Evolutionary conservation across 2,888 invertebrate genomes (phyloP).

Genomic region (Lomographa bimaculata): DNA sequence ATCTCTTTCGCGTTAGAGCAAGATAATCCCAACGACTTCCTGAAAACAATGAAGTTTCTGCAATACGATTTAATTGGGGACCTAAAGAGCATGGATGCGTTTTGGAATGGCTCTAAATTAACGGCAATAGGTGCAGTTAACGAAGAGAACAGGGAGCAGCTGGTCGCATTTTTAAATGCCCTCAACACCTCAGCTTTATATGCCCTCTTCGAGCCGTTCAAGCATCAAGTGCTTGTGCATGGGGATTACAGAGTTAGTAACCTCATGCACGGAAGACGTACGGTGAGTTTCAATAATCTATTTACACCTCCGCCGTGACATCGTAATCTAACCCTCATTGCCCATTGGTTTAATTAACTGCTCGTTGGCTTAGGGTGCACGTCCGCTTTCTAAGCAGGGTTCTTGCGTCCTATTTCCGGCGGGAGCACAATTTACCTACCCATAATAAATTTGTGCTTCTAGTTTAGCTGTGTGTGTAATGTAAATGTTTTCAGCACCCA

Average conservation of each 20-base stretch:
- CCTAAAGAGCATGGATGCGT: constrained; percentile 3
- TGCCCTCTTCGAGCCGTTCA: constrained; percentile 24
- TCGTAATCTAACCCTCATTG: no score
- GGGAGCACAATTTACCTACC: no score
- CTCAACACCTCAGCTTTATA: constrained; percentile 20
- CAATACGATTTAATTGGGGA: not conserved
- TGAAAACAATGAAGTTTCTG: constrained; percentile 6
- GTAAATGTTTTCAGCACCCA: no score
- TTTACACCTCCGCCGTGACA: no score
- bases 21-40: constrained; percentile 43
- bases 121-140: constrained; percentile 30
- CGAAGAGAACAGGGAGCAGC: constrained; percentile 40
- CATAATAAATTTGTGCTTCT: no score
- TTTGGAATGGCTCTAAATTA: constrained; percentile 21
- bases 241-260: constrained; percentile 53
- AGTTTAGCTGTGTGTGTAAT: no score
- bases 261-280: constrained; percentile 29
- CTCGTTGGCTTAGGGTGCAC: no score
- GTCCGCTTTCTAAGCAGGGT: no score
- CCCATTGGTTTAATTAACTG: no score
- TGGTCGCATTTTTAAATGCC: constrained; percentile 35
- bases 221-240: constrained; percentile 29
- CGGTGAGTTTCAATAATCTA: no score
- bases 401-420: no score
- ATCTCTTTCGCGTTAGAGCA: constrained; percentile 49